These are phyloP conservation scores for Coracopsis vasa DNA, from an alignment of 2,113 vertebrate species.

Conservation along the genomic window DNA sequence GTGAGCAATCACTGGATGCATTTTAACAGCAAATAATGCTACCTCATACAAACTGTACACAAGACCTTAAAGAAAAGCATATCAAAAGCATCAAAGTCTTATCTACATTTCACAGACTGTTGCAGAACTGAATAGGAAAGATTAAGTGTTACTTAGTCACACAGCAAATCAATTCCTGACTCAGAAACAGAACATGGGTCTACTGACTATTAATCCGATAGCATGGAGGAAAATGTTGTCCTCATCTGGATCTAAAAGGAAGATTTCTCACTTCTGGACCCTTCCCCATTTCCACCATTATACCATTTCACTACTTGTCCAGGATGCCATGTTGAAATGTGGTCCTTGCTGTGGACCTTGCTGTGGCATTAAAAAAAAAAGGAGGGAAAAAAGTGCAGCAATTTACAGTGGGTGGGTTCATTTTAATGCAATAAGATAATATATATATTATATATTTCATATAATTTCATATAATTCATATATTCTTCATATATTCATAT, in stretches of 20 bases:
- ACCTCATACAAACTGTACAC: background rate
- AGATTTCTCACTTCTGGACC: background rate
- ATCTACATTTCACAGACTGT: background rate
- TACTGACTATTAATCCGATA: background rate
- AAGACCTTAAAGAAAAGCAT: background rate
- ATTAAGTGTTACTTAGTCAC: background rate
- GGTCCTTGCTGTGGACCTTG: background rate
- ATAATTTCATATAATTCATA: too few relatives aligned
- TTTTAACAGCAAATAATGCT: background rate
- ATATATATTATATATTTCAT: too few relatives aligned
- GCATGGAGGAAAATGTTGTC: background rate
- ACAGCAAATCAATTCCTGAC: background rate
- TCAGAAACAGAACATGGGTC: background rate
- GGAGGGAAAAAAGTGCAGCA: fast-evolving
- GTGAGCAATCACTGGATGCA: background rate
- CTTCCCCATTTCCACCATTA: background rate
- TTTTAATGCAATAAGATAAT: constrained; percentile 1
- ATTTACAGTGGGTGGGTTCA: background rate
- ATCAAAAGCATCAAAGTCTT: background rate
- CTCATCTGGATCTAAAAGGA: background rate
- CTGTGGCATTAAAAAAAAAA: background rate
- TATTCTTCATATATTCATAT: background rate
- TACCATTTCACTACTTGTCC: background rate
- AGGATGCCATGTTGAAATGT: background rate
- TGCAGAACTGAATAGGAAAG: background rate